Evolutionary conservation across 1,140 invertebrate species (phyloP).

Genomic region (Macrosteles quadrilineatus): DNA sequence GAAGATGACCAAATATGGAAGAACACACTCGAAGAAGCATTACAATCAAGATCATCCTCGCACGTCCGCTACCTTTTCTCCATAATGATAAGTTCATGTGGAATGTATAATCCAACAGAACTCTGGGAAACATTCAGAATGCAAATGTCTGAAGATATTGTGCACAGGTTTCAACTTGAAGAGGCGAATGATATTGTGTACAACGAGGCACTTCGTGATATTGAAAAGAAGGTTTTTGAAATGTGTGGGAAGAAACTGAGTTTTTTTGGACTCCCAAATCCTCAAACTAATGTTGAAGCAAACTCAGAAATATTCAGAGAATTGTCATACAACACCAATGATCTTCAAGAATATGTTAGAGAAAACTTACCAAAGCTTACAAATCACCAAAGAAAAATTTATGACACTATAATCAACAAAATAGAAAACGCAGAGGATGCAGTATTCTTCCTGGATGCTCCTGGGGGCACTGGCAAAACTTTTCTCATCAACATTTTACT

Average conservation of each 20-base stretch:
- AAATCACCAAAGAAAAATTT: not conserved
- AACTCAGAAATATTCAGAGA: not conserved
- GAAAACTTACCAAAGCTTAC: not conserved
- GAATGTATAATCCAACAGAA: not conserved
- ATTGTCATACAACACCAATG: not conserved
- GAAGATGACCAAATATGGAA: not conserved
- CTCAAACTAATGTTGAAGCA: too few relatives aligned
- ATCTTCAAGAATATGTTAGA: not conserved
- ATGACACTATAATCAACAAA: not conserved
- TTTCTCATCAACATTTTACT: not conserved
- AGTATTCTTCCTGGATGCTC: too few relatives aligned
- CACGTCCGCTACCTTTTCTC: too few relatives aligned
- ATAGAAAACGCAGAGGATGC: not conserved
- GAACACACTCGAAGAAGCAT: not conserved
- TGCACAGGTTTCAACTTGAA: too few relatives aligned
- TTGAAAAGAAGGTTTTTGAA: too few relatives aligned
- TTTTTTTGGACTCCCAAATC: too few relatives aligned
- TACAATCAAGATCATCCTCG: too few relatives aligned
- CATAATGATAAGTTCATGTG: not conserved
- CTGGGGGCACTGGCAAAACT: too few relatives aligned
- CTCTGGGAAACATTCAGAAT: conserved; percentile 1
- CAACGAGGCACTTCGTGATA: too few relatives aligned
- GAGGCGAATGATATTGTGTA: too few relatives aligned
- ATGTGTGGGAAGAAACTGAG: too few relatives aligned
- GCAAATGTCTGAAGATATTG: too few relatives aligned